Base-by-base conservation (phyloP, 1,140 invertebrate species). In the Helicoverpa armigera region DNA sequence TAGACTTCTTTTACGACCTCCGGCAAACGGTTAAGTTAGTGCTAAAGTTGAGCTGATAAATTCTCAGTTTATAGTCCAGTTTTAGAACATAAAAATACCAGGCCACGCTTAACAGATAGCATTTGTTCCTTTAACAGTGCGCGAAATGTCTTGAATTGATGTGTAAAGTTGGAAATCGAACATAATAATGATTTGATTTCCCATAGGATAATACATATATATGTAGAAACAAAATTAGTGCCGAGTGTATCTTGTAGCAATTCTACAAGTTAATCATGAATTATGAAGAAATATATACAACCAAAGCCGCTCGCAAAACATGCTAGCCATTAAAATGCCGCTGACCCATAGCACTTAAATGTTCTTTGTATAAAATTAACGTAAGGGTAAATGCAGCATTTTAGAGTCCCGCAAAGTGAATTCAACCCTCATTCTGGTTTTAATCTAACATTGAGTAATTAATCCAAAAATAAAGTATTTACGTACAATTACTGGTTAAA, bases 361-460 rank as follows among this genome's bases (percentile, higher is more conserved):
- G 82, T 82, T 84, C 76, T 85, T 85, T 79, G 56, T 72, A 43
- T 67, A 58, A 82, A 87, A 83, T 80, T 82, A 74, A 56, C 67
- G 12, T 54, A 13, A 54, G 14, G 63, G 51, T 43, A 31, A 65
- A 54, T 53, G 75, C 75, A 67, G 50, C 56, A 53, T 67, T 51
- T 35, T 77, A 67, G 54, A 67, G 18, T 51, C 23, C 75, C 14
- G 12, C 23, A 43, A 65, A 43, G 43, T n/a, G 48, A 65, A 53
- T 61, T 43, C 31, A 50, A 50, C 14, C 51, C 50, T 77, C 14
- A 77, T 67, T 54, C 29, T 43, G 9, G 18, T 16, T 65, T n/a
- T 54, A 54, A 67, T n/a, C 35, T 58, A 43, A 35, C 18, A 29
- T 18, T 5, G 13, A 16, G 51, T 23, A 13, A 56, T 65, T 77